A percentile compares a stretch with the other conserved stretches of the same genome.
Evolutionary conservation across 2,888 invertebrate genomes (phyloP).

Genomic region (Melipona beecheii): DNA sequence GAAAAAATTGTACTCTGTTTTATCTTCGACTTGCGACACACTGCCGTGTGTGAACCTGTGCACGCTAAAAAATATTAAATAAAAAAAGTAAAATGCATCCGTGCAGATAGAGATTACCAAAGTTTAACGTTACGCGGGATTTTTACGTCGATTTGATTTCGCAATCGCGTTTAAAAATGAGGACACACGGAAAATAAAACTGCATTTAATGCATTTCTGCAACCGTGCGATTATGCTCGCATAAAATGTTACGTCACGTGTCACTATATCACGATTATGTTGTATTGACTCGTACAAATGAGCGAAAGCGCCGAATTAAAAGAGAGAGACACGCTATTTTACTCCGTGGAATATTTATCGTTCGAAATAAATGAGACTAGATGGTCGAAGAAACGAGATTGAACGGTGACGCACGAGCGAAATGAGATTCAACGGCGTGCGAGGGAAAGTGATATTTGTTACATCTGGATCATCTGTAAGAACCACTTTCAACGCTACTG

Average conservation of each 20-base stretch:
- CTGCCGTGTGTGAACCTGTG: too few relatives aligned
- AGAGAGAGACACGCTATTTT: not conserved
- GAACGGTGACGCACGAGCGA: constrained; percentile 25
- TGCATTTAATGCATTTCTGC: constrained; percentile 2
- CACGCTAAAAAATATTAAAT: too few relatives aligned
- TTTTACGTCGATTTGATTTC: not conserved
- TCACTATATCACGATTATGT: not conserved
- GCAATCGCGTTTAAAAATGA: constrained; percentile 15
- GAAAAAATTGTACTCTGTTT: too few relatives aligned
- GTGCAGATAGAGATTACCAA: too few relatives aligned
- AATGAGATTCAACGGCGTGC: constrained; percentile 30
- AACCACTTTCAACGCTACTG: constrained; percentile 58
- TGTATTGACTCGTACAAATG: not conserved
- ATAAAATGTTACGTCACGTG: not conserved
- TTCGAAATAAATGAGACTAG: not conserved
- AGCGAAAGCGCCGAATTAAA: not conserved
- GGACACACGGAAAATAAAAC: constrained; percentile 7
- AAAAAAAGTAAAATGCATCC: not conserved
- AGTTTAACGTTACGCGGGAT: not conserved
- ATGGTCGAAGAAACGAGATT: constrained; percentile 8
- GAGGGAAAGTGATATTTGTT: constrained; percentile 59
- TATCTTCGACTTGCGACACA: too few relatives aligned
- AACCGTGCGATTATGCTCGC: constrained; percentile 14
- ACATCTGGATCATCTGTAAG: constrained; percentile 48
- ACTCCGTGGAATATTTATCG: not conserved